Evolutionary conservation across 2,113 vertebrate species (phyloP).

Genomic region (Misgurnus anguillicaudatus): DNA sequence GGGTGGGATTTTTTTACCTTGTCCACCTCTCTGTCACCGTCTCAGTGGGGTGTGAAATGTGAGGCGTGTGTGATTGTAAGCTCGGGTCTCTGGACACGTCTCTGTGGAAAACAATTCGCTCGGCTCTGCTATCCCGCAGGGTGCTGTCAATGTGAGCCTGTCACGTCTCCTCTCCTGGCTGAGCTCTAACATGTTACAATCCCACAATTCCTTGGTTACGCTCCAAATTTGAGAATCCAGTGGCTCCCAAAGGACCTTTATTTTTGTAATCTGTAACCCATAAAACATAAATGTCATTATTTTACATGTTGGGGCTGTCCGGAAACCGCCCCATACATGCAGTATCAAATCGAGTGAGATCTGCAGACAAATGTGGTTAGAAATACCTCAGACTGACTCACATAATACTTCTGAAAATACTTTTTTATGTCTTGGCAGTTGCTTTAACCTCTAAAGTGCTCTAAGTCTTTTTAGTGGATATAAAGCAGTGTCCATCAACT

Average conservation of each 20-base stretch:
- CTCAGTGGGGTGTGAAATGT: constrained; percentile 64
- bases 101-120: constrained; percentile 29
- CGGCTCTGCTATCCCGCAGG: constrained; percentile 21
- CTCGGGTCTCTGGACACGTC: background rate
- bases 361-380: background rate
- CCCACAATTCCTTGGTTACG: background rate
- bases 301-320: background rate
- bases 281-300: background rate
- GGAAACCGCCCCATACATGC: too few relatives aligned
- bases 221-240: constrained; percentile 68
- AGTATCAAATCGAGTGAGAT: background rate
- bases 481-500: too few relatives aligned
- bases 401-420: background rate
- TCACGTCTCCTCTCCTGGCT: background rate
- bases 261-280: background rate
- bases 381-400: background rate
- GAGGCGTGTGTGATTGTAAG: constrained; percentile 55
- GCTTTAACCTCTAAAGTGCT: too few relatives aligned
- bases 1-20: constrained; percentile 6
- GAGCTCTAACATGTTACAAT: constrained; percentile 3
- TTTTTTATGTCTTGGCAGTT: too few relatives aligned
- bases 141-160: constrained; percentile 19
- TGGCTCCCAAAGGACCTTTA: background rate
- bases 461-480: too few relatives aligned
- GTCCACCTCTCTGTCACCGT: constrained; percentile 3